Conservation (phyloP, 2,113 vertebrate genomes). For the Jacana jacana region DNA sequence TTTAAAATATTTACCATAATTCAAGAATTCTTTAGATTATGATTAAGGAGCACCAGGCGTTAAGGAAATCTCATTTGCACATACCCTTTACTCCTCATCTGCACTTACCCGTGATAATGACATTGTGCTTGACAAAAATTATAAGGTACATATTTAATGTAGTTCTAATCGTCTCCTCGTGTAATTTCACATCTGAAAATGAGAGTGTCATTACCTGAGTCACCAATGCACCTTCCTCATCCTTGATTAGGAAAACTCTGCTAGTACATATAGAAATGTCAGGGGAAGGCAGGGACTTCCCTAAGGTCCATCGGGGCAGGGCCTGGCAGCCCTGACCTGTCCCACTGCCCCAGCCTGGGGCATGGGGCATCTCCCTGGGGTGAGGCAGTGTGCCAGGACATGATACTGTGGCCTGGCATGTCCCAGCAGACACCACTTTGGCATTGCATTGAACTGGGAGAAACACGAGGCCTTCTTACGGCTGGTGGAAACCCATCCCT, state of each 20-base stretch:
- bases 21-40: constrained; percentile 34
- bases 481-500: background rate
- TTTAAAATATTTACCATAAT: constrained; percentile 45
- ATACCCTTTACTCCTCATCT: background rate
- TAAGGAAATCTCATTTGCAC: constrained; percentile 15
- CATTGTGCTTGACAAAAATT: constrained; percentile 31
- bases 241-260: background rate
- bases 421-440: fast-evolving
- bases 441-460: background rate
- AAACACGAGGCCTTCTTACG: fast-evolving
- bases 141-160: constrained; percentile 23
- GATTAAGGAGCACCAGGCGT: background rate
- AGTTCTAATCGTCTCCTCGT: background rate
- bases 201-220: constrained; percentile 23
- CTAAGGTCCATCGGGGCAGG: background rate
- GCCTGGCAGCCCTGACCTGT: background rate
- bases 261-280: fast-evolving
- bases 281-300: background rate
- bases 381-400: fast-evolving
- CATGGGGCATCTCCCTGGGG: background rate
- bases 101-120: constrained; percentile 26
- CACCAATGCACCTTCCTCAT: background rate
- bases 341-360: background rate
- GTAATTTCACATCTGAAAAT: constrained; percentile 29
- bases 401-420: background rate